Evolutionary conservation across 2,797 vertebrate species (phyloP).

Genomic region (Amblyraja radiata): DNA sequence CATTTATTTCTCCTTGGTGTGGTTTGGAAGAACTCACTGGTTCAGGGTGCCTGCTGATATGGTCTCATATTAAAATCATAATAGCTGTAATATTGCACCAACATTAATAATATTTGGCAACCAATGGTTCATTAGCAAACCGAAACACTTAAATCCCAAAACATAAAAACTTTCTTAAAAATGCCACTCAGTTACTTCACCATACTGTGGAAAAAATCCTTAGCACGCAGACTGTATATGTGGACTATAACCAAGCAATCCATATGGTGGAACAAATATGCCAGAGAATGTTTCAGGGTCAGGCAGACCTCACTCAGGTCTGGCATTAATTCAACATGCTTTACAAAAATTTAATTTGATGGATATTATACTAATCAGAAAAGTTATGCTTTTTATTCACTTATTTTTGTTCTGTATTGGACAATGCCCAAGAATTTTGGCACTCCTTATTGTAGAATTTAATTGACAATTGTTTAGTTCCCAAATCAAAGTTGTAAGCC

Average conservation of each 20-base stretch:
- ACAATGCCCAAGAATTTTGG: neutral
- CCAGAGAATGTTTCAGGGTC: constrained; percentile 22
- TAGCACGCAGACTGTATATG: neutral
- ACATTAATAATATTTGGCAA: constrained; percentile 26
- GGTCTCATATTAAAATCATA: constrained; percentile 5
- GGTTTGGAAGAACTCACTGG: neutral
- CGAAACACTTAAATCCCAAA: neutral
- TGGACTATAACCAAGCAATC: constrained; percentile 19
- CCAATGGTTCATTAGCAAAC: neutral
- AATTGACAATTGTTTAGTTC: neutral
- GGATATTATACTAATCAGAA: neutral
- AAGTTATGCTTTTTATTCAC: neutral
- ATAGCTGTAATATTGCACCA: constrained; percentile 11
- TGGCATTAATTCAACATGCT: neutral
- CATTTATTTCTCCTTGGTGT: constrained; percentile 21
- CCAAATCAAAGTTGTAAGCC: neutral
- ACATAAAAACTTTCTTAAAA: neutral
- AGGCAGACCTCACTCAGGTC: neutral
- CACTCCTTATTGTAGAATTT: neutral
- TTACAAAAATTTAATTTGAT: constrained; percentile 6
- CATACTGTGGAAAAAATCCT: neutral
- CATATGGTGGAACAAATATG: constrained; percentile 7
- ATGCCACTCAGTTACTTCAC: neutral
- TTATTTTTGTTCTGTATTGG: neutral
- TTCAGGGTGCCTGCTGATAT: neutral